Percentiles rank a stretch among this genome's conserved stretches.
Evolutionary conservation across 2,888 invertebrate genomes (phyloP).

Genomic region (Protophormia terraenovae): DNA sequence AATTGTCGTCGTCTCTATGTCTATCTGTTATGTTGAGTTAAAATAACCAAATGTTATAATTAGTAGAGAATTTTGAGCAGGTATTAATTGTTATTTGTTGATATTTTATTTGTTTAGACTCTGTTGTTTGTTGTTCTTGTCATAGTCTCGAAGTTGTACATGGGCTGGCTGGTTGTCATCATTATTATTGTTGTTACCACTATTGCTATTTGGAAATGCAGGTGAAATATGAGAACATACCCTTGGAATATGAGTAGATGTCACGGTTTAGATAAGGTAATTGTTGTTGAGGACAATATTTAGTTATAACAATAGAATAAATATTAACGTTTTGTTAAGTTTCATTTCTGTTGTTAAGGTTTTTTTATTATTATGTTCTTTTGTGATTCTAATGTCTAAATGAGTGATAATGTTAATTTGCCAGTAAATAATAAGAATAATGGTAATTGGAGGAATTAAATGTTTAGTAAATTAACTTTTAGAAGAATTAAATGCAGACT

Average conservation of each 20-base stretch:
- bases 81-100: constrained; percentile 20
- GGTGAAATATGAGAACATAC: constrained; percentile 27
- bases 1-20: background rate
- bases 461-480: background rate
- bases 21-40: too few species aligned
- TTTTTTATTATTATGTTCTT: background rate
- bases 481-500: background rate
- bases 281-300: constrained; percentile 33
- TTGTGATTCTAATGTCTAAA: constrained; percentile 11
- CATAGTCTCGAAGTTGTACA: background rate
- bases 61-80: background rate
- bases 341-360: background rate
- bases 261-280: background rate
- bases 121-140: background rate
- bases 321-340: background rate
- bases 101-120: constrained; percentile 3
- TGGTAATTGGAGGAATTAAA: constrained; percentile 28
- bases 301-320: background rate
- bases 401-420: constrained; percentile 32
- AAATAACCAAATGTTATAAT: constrained; percentile 8
- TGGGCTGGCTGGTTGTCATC: background rate
- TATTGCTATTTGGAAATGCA: background rate
- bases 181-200: background rate
- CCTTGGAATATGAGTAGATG: background rate
- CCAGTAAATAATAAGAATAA: background rate